Evolutionary conservation across 1,140 invertebrate species (phyloP).

Genomic region (Drosophila takahashii): DNA sequence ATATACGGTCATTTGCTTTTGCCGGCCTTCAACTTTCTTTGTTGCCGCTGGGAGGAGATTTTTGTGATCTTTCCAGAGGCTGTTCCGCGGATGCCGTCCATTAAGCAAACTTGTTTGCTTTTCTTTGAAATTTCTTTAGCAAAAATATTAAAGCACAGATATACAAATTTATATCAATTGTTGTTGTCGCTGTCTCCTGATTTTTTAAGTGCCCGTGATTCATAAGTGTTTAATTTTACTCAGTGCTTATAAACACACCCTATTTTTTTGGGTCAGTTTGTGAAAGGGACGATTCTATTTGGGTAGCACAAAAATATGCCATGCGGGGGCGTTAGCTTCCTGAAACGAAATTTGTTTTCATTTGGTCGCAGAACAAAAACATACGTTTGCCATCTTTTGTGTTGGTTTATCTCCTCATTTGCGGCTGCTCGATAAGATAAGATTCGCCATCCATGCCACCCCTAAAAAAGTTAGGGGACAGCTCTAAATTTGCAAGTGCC

Average conservation of each 20-base stretch:
- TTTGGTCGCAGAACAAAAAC: slow-evolving; percentile 10
- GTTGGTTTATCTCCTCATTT: slow-evolving; percentile 33
- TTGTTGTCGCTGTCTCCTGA: slow-evolving; percentile 24
- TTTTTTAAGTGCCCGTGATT: slow-evolving; percentile 41
- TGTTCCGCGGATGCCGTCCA: slow-evolving; percentile 59
- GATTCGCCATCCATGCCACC: slow-evolving; percentile 10
- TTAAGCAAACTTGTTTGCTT: slow-evolving; percentile 79
- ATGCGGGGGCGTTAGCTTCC: slow-evolving; percentile 38
- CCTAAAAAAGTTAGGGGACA: slow-evolving; percentile 26
- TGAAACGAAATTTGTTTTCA: slow-evolving; percentile 21
- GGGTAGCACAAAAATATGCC: slow-evolving; percentile 1
- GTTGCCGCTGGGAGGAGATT: slow-evolving; percentile 46
- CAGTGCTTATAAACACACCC: slow-evolving; percentile 8
- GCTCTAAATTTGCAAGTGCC: slow-evolving; percentile 54
- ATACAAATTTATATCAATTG: slow-evolving; percentile 27
- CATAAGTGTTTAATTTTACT: slow-evolving; percentile 29
- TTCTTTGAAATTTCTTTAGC: slow-evolving; percentile 62
- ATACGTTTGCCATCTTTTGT: slow-evolving; percentile 28
- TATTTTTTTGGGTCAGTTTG: slow-evolving; percentile 9
- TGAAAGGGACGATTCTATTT: slow-evolving; percentile 4
- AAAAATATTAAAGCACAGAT: slow-evolving; percentile 23
- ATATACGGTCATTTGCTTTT: slow-evolving; percentile 76
- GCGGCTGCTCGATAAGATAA: slow-evolving; percentile 38
- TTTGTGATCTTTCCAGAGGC: slow-evolving; percentile 44
- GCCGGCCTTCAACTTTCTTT: slow-evolving; percentile 81